Conservation (phyloP, 2,888 invertebrate species). For the Penaeus monodon region DNA sequence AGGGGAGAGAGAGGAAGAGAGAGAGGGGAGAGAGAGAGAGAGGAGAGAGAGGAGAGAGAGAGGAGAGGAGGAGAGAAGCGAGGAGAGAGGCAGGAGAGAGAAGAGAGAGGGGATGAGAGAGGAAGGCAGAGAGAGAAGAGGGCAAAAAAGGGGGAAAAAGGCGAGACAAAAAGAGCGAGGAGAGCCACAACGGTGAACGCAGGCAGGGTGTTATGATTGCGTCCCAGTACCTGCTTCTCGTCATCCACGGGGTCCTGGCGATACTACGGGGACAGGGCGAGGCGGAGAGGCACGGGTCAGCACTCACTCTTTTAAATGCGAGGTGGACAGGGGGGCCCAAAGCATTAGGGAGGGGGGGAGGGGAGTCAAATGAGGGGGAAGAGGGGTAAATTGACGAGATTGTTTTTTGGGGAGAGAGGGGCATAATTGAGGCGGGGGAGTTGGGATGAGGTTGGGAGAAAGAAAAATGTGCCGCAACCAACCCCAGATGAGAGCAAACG, state of each 20-base stretch:
- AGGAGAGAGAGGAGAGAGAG: too few relatives aligned
- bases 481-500: too few relatives aligned
- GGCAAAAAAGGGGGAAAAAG: too few relatives aligned
- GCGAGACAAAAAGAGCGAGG: neutral
- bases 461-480: neutral
- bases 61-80: too few relatives aligned
- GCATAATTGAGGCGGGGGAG: neutral
- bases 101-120: too few relatives aligned
- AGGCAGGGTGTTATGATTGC: conserved; percentile 24
- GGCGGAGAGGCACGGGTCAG: conserved; percentile 54
- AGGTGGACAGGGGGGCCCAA: conserved; percentile 34
- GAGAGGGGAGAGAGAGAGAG: too few relatives aligned
- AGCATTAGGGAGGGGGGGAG: neutral
- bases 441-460: neutral
- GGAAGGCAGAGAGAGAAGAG: neutral
- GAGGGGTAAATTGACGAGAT: too few relatives aligned
- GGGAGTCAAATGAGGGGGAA: neutral
- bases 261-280: conserved; percentile 56
- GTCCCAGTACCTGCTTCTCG: conserved; percentile 55
- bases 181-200: neutral
- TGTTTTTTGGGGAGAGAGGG: neutral
- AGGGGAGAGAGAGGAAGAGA: neutral
- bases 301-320: conserved; percentile 51
- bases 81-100: too few relatives aligned
- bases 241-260: conserved; percentile 55